phyloP scores from a whole-genome alignment of 2,113 vertebrate species.

The Onychostoma macrolepis region DNA sequence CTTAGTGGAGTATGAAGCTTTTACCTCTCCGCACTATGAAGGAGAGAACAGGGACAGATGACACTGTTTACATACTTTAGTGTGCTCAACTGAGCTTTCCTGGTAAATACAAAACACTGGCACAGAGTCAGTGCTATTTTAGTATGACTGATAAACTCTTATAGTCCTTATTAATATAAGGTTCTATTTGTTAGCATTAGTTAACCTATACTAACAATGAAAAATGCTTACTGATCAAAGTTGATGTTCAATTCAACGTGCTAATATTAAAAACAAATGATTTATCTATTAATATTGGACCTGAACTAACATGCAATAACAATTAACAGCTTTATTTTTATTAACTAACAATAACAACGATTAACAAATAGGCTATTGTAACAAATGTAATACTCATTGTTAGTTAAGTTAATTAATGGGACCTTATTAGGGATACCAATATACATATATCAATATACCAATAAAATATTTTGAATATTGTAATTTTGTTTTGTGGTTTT shows the following conservation, averaged over 20 bases:
- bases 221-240: neutral
- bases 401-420: neutral
- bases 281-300: too few species aligned
- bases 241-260: neutral
- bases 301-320: too few species aligned
- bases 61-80: constrained; percentile 5
- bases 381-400: neutral
- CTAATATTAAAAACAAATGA: neutral
- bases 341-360: neutral
- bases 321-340: too few species aligned
- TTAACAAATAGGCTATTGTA: neutral
- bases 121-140: neutral
- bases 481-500: too few species aligned
- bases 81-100: neutral
- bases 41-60: neutral
- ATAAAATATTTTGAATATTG: too few species aligned
- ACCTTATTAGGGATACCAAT: neutral
- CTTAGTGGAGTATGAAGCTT: neutral
- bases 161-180: neutral
- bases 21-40: neutral
- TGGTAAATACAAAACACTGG: neutral
- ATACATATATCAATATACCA: too few species aligned
- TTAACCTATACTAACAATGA: neutral
- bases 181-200: neutral
- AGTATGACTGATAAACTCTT: neutral